These are phyloP conservation scores for Nannoperca australis DNA, from an alignment of 2,797 vertebrate genomes.

Conservation along the genomic window DNA sequence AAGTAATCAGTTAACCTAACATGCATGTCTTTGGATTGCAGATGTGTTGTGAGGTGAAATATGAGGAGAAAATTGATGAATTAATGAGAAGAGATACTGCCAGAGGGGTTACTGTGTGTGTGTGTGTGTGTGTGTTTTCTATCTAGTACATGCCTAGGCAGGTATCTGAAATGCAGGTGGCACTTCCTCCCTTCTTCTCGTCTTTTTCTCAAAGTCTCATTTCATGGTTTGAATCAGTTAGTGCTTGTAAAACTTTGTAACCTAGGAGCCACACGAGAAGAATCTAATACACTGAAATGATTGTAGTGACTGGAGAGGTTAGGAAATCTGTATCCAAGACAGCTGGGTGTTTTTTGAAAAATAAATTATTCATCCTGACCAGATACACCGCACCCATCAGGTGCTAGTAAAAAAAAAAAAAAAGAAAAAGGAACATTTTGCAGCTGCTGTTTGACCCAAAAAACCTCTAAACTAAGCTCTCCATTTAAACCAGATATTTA, in stretches of 20 bases:
- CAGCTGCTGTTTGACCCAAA: slow-evolving; percentile 35
- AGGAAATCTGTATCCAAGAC: slow-evolving; percentile 43
- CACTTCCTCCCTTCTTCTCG: background rate
- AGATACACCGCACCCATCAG: slow-evolving; percentile 26
- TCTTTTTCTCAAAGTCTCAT: slow-evolving; percentile 21
- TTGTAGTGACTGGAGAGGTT: slow-evolving; percentile 25
- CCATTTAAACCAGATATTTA: slow-evolving; percentile 23
- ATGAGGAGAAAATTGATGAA: background rate
- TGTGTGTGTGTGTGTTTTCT: slow-evolving; percentile 21
- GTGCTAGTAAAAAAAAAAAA: slow-evolving; percentile 1
- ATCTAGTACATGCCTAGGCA: slow-evolving; percentile 17
- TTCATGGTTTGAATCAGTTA: slow-evolving; percentile 27
- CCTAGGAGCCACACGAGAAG: slow-evolving; percentile 40
- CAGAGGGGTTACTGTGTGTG: background rate
- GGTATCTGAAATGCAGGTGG: slow-evolving; percentile 35
- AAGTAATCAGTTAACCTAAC: no score
- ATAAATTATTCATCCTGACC: slow-evolving; percentile 11
- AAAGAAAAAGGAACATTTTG: background rate
- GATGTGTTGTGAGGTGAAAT: background rate
- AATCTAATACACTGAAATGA: slow-evolving; percentile 40
- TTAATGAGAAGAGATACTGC: slow-evolving; percentile 5
- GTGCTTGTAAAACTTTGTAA: slow-evolving; percentile 29
- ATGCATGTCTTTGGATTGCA: no score
- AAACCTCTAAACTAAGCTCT: slow-evolving; percentile 17
- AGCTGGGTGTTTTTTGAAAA: slow-evolving; percentile 17